phyloP scores from a whole-genome alignment of 2,113 vertebrate genomes.

The Arizona elegans region DNA sequence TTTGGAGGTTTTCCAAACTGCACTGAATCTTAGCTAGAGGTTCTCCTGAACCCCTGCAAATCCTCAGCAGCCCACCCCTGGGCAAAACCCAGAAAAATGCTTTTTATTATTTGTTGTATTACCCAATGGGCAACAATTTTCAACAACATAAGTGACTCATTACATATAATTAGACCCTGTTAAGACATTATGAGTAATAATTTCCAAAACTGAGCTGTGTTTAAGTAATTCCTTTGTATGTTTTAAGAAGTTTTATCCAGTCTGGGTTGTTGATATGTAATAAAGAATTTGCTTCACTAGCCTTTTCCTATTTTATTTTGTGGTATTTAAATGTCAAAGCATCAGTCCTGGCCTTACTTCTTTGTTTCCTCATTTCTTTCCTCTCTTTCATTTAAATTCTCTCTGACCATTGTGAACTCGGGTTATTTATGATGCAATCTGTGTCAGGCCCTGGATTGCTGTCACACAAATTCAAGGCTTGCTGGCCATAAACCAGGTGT shows the following conservation, averaged over 20 bases:
- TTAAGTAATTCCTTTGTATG: neutral
- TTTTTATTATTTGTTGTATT: neutral
- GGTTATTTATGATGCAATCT: constrained; percentile 56
- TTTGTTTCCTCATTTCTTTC: constrained; percentile 21
- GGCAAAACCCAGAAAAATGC: neutral
- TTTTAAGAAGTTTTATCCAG: neutral
- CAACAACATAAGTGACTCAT: neutral
- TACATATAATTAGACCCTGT: neutral
- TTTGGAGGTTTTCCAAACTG: too few relatives aligned
- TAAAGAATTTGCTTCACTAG: neutral
- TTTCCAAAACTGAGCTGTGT: neutral
- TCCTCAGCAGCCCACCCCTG: too few relatives aligned
- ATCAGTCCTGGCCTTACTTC: neutral
- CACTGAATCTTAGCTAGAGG: too few relatives aligned
- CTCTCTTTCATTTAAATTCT: constrained; percentile 25
- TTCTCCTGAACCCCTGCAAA: too few relatives aligned
- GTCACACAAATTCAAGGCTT: constrained; percentile 52
- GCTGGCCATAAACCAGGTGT: constrained; percentile 40
- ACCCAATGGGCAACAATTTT: neutral
- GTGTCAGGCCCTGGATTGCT: constrained; percentile 48
- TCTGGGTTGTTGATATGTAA: neutral
- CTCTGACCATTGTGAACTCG: constrained; percentile 35
- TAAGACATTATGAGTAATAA: neutral
- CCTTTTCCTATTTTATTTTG: neutral
- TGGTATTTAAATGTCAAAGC: neutral